These are phyloP conservation scores for Diplosoma virens DNA, from an alignment of 23 tunicate species.

Conservation along the genomic window DNA sequence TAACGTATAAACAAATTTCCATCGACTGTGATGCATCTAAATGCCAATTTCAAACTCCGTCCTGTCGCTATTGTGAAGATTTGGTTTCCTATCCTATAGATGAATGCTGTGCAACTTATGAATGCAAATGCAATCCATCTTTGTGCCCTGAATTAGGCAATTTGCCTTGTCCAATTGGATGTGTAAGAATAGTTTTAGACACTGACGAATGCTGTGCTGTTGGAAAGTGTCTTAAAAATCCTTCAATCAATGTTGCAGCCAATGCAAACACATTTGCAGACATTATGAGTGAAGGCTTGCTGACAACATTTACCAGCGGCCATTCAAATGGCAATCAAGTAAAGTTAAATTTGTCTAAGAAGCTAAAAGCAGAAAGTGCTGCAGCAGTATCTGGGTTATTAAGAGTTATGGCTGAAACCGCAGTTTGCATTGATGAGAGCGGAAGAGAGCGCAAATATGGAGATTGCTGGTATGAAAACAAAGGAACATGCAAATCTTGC, in stretches of 20 bases:
- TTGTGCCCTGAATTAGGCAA: conserved; percentile 48
- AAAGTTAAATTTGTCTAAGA: not conserved
- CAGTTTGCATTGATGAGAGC: conserved; percentile 26
- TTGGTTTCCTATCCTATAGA: conserved; percentile 46
- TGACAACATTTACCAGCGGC: not conserved
- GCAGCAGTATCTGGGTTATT: not conserved
- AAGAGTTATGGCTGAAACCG: conserved; percentile 13
- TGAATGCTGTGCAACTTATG: conserved; percentile 73
- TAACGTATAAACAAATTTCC: conserved; percentile 36
- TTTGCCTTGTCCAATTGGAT: conserved; percentile 75
- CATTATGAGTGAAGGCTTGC: not conserved
- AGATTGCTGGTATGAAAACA: conserved; percentile 49
- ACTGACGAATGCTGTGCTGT: conserved; percentile 75
- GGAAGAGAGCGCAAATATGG: conserved; percentile 51
- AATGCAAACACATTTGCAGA: not conserved
- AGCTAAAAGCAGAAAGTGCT: not conserved
- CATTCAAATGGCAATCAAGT: not conserved
- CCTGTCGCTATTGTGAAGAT: conserved; percentile 63
- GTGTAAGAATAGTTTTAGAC: conserved; percentile 58
- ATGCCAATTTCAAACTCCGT: conserved; percentile 34
- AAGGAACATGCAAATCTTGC: conserved; percentile 51
- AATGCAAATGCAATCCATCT: conserved; percentile 88
- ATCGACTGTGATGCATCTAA: conserved; percentile 48
- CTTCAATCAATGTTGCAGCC: not conserved
- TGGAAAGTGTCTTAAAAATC: conserved; percentile 56